Base-by-base conservation (phyloP, 1,140 invertebrate genomes). In the Bombus vancouverensis region DNA sequence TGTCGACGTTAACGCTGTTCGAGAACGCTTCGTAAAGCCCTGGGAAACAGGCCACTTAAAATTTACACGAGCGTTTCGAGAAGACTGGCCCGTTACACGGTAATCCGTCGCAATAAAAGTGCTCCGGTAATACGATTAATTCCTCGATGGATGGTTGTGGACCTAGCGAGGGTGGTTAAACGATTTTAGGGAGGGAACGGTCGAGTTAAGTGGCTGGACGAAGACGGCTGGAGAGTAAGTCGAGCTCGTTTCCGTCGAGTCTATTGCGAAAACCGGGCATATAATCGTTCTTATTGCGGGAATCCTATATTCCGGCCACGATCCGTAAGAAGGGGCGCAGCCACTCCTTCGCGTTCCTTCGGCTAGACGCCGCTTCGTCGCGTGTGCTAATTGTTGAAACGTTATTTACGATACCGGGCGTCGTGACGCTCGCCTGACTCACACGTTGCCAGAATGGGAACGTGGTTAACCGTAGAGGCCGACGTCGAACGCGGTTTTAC, bases 321-420 rank as follows among this genome's bases (percentile, higher is more conserved):
- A 83, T 88, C 77, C 82, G 59, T 42, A 37, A 37, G 42, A 62
- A 53, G 39, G 78, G 81, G 8, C 65, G 65, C 28, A n/a, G 47
- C 75, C 86, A 53, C 83, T 79, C 79, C 86, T 83, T 68, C 57
- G 9, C 32, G 59, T 10, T 70, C 39, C 47, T 53, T 22, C 47
- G 47, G 18, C 47, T 39, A 71, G 57, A 78, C 86, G 66, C 66
- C 71, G 71, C 57, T 65, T 59, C 53, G 78, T 87, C 92, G 76
- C 81, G 84, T 80, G 77, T 84, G 87, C 89, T 92, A 92, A 93
- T 93, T 93, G 89, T 90, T 89, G 75, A 72, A 87, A 81, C 53
- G 89, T 92, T 92, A 92, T 93, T 93, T 93, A 92, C 86, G 92
- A 91, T 77, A 74, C 84, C 57, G 65, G 62, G 86, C 89, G 89